phyloP scores from a whole-genome alignment of 2,888 invertebrate species.

The Metallyticus violacea region DNA sequence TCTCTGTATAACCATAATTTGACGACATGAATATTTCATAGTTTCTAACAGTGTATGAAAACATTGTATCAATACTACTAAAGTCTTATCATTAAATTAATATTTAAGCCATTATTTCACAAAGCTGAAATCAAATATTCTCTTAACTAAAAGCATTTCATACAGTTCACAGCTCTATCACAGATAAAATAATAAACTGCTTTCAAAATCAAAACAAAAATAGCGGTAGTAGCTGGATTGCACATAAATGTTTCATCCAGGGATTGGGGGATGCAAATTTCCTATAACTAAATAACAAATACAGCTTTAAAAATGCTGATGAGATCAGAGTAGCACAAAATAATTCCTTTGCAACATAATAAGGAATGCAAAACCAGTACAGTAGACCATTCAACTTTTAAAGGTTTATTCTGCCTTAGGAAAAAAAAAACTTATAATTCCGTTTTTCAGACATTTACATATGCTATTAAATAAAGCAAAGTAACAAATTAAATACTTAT shows the following conservation, averaged over 20 bases:
- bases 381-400: not conserved
- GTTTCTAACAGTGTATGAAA: not conserved
- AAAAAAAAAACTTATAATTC: not conserved
- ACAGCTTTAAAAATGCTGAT: not conserved
- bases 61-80: not conserved
- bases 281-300: not conserved
- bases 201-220: too few relatives aligned
- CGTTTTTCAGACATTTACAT: not conserved
- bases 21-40: not conserved
- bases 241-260: not conserved
- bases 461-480: not conserved
- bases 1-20: not conserved
- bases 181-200: not conserved
- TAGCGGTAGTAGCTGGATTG: not conserved
- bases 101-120: not conserved
- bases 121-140: not conserved
- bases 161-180: not conserved
- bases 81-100: not conserved
- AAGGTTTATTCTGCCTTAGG: not conserved
- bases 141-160: not conserved
- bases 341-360: not conserved
- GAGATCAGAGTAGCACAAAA: not conserved
- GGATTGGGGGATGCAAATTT: not conserved
- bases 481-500: not conserved
- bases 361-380: not conserved